Base-by-base conservation (phyloP, 2,113 vertebrate genomes). In the Cynoglossus semilaevis region DNA sequence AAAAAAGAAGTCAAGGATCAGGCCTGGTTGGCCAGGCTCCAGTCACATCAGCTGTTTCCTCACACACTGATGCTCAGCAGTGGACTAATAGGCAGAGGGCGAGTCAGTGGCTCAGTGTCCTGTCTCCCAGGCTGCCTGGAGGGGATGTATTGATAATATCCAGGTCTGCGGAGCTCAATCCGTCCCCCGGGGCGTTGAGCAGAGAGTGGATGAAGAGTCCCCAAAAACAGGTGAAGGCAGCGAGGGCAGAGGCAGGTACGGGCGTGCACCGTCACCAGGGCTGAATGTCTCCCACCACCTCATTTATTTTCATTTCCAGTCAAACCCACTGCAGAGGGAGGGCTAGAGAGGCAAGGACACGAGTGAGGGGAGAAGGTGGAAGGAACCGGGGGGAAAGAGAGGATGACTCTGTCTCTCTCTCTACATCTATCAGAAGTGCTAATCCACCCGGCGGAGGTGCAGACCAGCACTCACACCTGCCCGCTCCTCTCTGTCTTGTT, bases 81-180 rank as follows among this genome's bases (percentile, higher is more conserved):
- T 72, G 53, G 81, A 85, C 85, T 90, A 89, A 91, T 89, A 85
- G 85, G 84, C 75, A 79, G 79, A 85, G 84, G 22, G 22, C 62
- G 73, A 88, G 81, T 79, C 77, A 73, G 74, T 85, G 79, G 74
- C 64, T 76, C 70, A 17, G 72, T 88, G 84, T 88, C 74, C 85
- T 85, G 86, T 91, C 88, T 89, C 79, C 74, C 58, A 86, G 89
- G 82, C 80, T 87, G 88, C 88, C 88, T 86, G 74, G 74, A 89
- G 87, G 80, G 83, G 56, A 77, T 77, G 78, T 88, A 89, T 91
- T 88, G 85, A 89, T 89, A 90, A 91, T 82, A 86, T 87, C 83
- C 81, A 73, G 77, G 80, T 71, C 74, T 88, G 86, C 83, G 78
- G 85, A 78, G 82, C 87, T 90, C 86, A 86, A 91, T 88, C 70